Percentiles rank a stretch among this genome's conserved stretches.
Conservation (phyloP, 2,113 vertebrate genomes). For the Ploceus nigricollis region DNA sequence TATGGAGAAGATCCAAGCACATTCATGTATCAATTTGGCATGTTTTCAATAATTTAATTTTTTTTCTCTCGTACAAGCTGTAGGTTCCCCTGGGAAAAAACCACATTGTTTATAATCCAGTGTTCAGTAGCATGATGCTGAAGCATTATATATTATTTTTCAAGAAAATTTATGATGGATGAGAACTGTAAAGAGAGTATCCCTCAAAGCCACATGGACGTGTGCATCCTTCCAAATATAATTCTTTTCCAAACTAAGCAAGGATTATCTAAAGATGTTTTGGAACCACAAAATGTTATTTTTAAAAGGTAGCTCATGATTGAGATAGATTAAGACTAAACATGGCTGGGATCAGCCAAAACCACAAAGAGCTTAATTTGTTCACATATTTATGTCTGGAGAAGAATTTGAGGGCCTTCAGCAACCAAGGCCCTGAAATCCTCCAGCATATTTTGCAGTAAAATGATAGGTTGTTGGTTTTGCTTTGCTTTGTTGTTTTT, state of each 20-base stretch:
- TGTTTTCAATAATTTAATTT: conserved; percentile 17
- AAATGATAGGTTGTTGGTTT: not conserved
- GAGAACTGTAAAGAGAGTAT: not conserved
- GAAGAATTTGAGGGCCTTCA: not conserved
- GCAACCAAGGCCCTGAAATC: not conserved
- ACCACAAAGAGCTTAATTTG: not conserved
- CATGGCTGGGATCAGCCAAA: not conserved
- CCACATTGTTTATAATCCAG: not conserved
- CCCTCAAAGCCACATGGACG: conserved; percentile 1
- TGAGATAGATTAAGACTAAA: conserved; percentile 54
- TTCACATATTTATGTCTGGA: conserved; percentile 17
- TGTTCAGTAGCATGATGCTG: not conserved
- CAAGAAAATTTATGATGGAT: not conserved
- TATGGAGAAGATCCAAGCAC: conserved; percentile 48
- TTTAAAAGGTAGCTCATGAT: conserved; percentile 49
- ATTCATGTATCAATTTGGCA: conserved; percentile 42
- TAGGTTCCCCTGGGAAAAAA: not conserved
- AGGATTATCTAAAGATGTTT: conserved; percentile 56
- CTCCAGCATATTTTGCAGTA: not conserved
- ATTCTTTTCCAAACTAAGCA: conserved; percentile 52
- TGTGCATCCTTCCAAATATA: conserved; percentile 50
- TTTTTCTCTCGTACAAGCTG: not conserved
- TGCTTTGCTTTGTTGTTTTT: not conserved
- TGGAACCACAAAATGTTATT: conserved; percentile 57
- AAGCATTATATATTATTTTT: not conserved